A percentile compares a stretch with the other conserved stretches of the same genome.
These are phyloP conservation scores for Apolygus lucorum DNA, from an alignment of 1,140 invertebrate genomes.

Conservation along the genomic window DNA sequence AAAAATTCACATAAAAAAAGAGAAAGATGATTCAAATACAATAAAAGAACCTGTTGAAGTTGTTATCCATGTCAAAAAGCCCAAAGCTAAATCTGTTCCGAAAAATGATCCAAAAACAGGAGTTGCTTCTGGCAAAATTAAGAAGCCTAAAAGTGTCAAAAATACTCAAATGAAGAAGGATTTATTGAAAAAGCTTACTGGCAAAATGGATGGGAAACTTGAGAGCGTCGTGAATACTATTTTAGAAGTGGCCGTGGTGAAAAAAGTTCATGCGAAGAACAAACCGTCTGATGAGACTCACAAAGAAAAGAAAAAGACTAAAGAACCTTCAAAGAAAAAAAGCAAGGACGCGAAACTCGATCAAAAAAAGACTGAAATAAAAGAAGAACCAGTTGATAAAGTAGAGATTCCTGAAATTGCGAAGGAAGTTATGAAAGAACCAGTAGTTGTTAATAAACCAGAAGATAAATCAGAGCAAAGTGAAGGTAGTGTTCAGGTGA, in stretches of 20 bases:
- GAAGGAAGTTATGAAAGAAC: conserved; percentile 11
- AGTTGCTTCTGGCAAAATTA: conserved; percentile 19
- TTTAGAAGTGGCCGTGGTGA: conserved; percentile 21
- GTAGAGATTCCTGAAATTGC: conserved; percentile 11
- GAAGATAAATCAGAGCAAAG: conserved; percentile 21
- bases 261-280: conserved; percentile 23
- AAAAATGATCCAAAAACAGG: conserved; percentile 21
- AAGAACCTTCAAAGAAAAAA: conserved; percentile 19
- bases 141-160: conserved; percentile 8
- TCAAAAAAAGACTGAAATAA: conserved; percentile 8
- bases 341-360: conserved; percentile 6
- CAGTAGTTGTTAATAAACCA: neutral
- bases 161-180: neutral
- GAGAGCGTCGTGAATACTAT: conserved; percentile 17
- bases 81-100: conserved; percentile 8
- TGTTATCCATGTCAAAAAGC: conserved; percentile 26
- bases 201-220: conserved; percentile 16
- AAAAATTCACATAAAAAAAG: conserved; percentile 7
- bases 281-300: conserved; percentile 14
- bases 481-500: conserved; percentile 11
- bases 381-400: conserved; percentile 14
- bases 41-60: conserved; percentile 26
- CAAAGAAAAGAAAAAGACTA: conserved; percentile 20
- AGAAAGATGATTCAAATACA: conserved; percentile 9
- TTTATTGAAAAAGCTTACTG: conserved; percentile 22